These are phyloP conservation scores for Vicugna pacos DNA, from an alignment of 2,113 vertebrate species.

Conservation along the genomic window DNA sequence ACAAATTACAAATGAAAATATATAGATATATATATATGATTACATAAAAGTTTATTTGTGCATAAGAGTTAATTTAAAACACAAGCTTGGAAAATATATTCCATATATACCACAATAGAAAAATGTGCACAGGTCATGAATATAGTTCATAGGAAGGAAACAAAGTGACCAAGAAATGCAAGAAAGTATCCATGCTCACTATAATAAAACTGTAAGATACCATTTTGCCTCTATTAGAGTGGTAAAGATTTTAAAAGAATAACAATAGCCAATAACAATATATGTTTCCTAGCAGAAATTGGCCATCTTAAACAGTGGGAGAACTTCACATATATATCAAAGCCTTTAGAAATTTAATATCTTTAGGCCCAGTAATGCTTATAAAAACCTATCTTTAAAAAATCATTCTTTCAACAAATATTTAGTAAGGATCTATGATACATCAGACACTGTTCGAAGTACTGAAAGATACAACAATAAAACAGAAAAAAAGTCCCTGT, in stretches of 20 bases:
- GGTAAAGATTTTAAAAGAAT: constrained; percentile 22
- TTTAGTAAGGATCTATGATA: not conserved
- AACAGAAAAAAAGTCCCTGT: not conserved
- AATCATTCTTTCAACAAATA: not conserved
- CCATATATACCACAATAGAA: not conserved
- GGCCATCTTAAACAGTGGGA: not conserved
- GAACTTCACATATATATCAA: not conserved
- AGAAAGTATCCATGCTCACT: not conserved
- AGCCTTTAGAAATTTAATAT: constrained; percentile 8
- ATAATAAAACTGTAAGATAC: constrained; percentile 11
- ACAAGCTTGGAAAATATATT: constrained; percentile 34
- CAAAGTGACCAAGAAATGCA: constrained; percentile 18
- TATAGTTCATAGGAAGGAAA: not conserved
- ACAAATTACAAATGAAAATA: constrained; percentile 51
- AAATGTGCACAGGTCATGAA: not conserved
- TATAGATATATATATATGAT: not conserved
- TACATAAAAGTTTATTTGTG: constrained; percentile 18
- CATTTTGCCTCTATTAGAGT: not conserved
- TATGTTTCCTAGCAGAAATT: not conserved
- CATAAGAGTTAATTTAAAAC: constrained; percentile 50
- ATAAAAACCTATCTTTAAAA: constrained; percentile 26
- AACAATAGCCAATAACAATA: not conserved
- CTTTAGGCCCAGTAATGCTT: not conserved
- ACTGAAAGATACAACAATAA: not conserved
- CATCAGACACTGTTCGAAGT: not conserved